Evolutionary conservation across 2,888 invertebrate genomes (phyloP).

Genomic region (Agrochola lota): DNA sequence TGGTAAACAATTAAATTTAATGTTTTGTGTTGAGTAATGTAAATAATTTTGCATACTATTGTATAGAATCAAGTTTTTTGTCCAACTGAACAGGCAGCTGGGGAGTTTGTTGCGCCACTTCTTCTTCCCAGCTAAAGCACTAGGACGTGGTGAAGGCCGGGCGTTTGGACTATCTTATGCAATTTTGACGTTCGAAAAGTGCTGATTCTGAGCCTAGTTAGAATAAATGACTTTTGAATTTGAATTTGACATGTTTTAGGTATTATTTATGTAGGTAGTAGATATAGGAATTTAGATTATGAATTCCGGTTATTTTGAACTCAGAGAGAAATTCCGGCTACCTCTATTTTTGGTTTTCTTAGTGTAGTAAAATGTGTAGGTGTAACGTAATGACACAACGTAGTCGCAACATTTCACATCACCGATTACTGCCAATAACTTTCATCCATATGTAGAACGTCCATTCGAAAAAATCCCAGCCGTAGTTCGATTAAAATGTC

Average conservation of each 20-base stretch:
- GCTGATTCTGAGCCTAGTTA: too few relatives aligned
- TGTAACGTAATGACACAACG: not conserved
- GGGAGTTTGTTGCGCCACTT: too few relatives aligned
- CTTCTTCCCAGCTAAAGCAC: too few relatives aligned
- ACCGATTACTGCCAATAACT: not conserved
- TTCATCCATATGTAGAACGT: not conserved
- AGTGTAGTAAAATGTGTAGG: not conserved
- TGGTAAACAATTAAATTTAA: too few relatives aligned
- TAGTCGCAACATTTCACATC: not conserved
- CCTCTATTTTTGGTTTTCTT: not conserved
- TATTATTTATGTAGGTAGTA: not conserved
- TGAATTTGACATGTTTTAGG: not conserved
- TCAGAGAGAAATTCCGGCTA: not conserved
- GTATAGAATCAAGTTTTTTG: too few relatives aligned
- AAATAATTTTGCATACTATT: too few relatives aligned
- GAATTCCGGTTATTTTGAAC: not conserved
- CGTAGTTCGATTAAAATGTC: slow-evolving; percentile 15
- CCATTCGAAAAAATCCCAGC: not conserved
- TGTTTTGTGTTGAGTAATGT: too few relatives aligned
- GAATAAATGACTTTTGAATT: too few relatives aligned
- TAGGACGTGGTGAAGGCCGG: too few relatives aligned
- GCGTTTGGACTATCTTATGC: too few relatives aligned
- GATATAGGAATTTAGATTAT: not conserved
- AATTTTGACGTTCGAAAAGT: too few relatives aligned
- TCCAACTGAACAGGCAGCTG: too few relatives aligned